These are phyloP conservation scores for Coptodon bakossiorum DNA, from an alignment of 2,113 vertebrate species.

Conservation along the genomic window DNA sequence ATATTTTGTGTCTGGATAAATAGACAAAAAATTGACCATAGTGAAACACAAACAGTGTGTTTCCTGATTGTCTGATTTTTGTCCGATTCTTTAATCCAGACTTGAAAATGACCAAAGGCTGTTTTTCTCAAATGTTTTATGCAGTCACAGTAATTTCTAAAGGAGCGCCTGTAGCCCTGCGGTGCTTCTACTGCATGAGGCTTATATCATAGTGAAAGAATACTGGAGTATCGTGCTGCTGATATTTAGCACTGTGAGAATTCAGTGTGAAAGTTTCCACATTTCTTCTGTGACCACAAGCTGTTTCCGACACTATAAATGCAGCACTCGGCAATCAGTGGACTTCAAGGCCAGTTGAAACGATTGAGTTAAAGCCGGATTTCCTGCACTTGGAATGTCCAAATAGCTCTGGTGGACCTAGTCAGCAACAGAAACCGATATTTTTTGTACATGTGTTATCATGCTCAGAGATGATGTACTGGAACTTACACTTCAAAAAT, in stretches of 20 bases:
- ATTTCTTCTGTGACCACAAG: neutral
- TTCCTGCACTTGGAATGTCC: fast-evolving
- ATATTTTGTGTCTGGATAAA: neutral
- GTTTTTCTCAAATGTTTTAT: neutral
- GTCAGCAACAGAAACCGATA: neutral
- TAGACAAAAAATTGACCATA: neutral
- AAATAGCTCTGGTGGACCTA: neutral
- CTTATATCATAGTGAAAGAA: neutral
- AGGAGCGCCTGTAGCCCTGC: fast-evolving
- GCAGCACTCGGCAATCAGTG: neutral
- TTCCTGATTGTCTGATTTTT: neutral
- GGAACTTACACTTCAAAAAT: neutral
- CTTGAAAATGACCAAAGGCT: neutral
- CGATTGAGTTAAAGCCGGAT: neutral
- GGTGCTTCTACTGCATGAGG: neutral
- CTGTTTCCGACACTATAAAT: neutral
- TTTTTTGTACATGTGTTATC: fast-evolving
- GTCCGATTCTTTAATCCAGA: neutral
- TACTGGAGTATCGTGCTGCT: neutral
- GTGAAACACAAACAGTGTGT: neutral
- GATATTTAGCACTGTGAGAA: neutral
- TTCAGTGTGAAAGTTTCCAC: neutral
- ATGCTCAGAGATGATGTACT: neutral
- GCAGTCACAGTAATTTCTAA: neutral
- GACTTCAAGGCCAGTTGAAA: neutral